Evolutionary conservation across 2,888 invertebrate genomes (phyloP).

Genomic region (Pecten maximus): DNA sequence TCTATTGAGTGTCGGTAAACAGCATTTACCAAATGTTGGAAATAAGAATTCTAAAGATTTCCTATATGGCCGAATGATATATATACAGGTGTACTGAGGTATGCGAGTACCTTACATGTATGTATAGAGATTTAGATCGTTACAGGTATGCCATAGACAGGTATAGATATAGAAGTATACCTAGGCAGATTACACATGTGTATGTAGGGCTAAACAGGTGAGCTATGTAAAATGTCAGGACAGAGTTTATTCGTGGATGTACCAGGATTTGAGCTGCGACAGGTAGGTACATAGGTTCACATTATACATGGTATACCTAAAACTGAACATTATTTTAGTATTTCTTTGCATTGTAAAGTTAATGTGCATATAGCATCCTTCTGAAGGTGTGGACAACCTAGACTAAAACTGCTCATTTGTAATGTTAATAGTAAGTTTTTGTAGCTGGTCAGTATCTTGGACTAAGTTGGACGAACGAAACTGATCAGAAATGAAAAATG

Average conservation of each 20-base stretch:
- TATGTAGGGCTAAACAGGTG: not conserved
- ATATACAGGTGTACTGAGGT: not conserved
- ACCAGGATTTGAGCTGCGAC: not conserved
- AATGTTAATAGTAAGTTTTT: too few species aligned
- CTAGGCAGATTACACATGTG: conserved; percentile 9
- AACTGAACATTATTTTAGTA: not conserved
- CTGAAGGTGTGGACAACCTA: not conserved
- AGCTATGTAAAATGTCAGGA: conserved; percentile 19
- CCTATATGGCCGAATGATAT: not conserved
- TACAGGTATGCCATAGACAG: conserved; percentile 19
- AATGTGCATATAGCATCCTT: not conserved
- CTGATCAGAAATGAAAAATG: too few species aligned
- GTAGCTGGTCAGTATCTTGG: too few species aligned
- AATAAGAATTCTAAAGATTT: conserved; percentile 30
- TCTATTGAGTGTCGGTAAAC: conserved; percentile 31
- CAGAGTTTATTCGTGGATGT: not conserved
- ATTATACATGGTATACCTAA: too few species aligned
- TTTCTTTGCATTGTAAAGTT: not conserved
- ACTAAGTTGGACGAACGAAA: too few species aligned
- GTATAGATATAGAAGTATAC: not conserved
- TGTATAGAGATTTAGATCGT: conserved; percentile 21
- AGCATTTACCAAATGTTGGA: conserved; percentile 28
- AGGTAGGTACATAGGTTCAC: not conserved
- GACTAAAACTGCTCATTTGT: too few species aligned
- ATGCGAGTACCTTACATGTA: not conserved